Percentiles rank a stretch among this genome's conserved stretches.
Conservation (phyloP, 2,888 invertebrate species). For the Xanthia icteritia region DNA sequence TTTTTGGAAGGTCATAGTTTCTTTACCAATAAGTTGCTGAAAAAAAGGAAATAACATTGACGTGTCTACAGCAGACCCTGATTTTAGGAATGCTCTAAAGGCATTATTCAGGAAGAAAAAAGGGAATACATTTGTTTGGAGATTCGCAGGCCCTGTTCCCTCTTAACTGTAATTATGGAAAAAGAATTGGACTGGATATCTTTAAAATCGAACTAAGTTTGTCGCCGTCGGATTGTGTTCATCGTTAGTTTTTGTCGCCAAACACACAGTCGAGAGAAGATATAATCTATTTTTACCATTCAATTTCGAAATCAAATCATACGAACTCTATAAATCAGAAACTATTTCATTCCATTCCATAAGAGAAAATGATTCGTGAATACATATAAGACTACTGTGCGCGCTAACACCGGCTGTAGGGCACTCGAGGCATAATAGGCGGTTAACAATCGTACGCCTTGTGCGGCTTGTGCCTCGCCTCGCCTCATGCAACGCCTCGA, state of each 20-base stretch:
- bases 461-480: constrained; percentile 62
- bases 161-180: background rate
- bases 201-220: background rate
- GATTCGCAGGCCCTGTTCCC: too few species aligned
- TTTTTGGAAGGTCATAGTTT: too few species aligned
- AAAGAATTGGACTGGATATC: background rate
- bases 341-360: constrained; percentile 17
- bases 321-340: background rate
- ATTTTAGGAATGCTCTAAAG: too few species aligned
- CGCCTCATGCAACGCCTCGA: constrained; percentile 62
- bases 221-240: background rate
- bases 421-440: constrained; percentile 80
- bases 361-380: constrained; percentile 48
- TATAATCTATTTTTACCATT: too few species aligned
- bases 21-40: too few species aligned
- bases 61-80: too few species aligned
- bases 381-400: constrained; percentile 70
- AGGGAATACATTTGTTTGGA: too few species aligned
- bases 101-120: too few species aligned
- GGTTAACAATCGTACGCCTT: constrained; percentile 81
- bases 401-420: constrained; percentile 68
- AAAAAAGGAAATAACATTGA: too few species aligned
- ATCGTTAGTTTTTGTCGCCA: background rate
- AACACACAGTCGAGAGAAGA: background rate
- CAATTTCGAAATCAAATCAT: background rate